A percentile compares a stretch with the other conserved stretches of the same genome.
Evolutionary conservation across 2,113 vertebrate genomes (phyloP).

Genomic region (Trichechus manatus): DNA sequence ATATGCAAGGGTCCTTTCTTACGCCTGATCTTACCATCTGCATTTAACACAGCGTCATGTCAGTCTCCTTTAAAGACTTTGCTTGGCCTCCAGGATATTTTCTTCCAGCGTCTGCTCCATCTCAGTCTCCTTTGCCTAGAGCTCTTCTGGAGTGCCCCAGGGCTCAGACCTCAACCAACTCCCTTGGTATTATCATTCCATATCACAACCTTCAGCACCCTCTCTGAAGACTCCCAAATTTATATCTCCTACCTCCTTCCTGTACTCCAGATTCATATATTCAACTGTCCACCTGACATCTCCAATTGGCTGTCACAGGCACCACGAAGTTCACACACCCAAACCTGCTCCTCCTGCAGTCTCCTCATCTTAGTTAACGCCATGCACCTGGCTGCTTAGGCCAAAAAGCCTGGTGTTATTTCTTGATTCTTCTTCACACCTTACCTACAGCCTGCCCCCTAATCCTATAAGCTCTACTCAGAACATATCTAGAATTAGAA

Average conservation of each 20-base stretch:
- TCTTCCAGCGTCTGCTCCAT: not conserved
- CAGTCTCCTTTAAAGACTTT: not conserved
- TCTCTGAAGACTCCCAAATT: not conserved
- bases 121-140: not conserved
- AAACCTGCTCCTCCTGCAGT: no score
- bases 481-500: not conserved
- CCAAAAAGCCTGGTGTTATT: not conserved
- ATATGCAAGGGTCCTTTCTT: rapidly evolving
- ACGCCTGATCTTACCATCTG: no score
- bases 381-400: rapidly evolving
- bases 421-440: not conserved
- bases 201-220: not conserved
- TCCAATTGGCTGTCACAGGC: not conserved
- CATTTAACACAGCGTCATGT: no score
- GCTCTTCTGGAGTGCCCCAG: not conserved
- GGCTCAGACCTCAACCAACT: not conserved
- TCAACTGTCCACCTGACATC: not conserved
- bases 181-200: not conserved
- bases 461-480: not conserved
- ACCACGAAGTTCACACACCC: no score
- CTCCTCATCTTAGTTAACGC: rapidly evolving
- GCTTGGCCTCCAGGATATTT: no score
- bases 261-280: not conserved
- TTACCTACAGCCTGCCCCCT: not conserved
- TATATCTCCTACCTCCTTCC: not conserved